These are phyloP conservation scores for Psilanteris sp. DNA, from an alignment of 1,140 invertebrate species.

Conservation along the genomic window DNA sequence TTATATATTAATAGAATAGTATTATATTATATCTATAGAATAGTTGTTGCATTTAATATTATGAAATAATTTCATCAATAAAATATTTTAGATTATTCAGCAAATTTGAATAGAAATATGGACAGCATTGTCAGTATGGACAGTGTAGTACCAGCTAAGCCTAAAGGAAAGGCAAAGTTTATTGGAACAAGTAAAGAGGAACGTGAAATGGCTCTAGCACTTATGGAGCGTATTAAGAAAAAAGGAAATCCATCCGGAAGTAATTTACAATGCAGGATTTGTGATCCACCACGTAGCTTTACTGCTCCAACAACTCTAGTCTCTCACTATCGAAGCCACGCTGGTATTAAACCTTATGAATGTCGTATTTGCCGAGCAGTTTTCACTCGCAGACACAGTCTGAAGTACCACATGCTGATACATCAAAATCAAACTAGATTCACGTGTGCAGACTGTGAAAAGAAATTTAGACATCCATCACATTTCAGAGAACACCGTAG, in stretches of 20 bases:
- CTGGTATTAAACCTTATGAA: conserved; percentile 84
- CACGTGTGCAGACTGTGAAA: conserved; percentile 83
- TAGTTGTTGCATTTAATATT: too few species aligned
- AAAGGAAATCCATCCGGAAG: conserved; percentile 77
- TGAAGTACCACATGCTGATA: conserved; percentile 86
- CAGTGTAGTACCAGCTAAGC: conserved; percentile 68
- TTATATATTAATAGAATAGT: too few species aligned
- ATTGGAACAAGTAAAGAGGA: conserved; percentile 81
- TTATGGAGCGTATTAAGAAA: conserved; percentile 79
- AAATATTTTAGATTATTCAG: too few species aligned
- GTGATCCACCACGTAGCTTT: conserved; percentile 83
- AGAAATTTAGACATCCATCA: conserved; percentile 85
- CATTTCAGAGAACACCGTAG: conserved; percentile 84
- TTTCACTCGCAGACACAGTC: conserved; percentile 84
- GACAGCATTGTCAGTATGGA: conserved; percentile 28
- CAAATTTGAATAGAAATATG: conserved; percentile 13
- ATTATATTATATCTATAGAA: too few species aligned
- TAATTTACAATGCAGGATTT: conserved; percentile 83
- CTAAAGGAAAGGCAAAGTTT: conserved; percentile 81
- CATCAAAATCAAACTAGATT: conserved; percentile 85
- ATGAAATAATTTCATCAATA: too few species aligned
- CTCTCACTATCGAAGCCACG: conserved; percentile 85
- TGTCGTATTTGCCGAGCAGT: conserved; percentile 83
- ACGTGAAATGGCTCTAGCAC: conserved; percentile 78
- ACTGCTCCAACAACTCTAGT: conserved; percentile 84